A percentile compares a stretch with the other conserved stretches of the same genome.
These are phyloP conservation scores for Centropus unirufus DNA, from an alignment of 2,113 vertebrate species.

Conservation along the genomic window DNA sequence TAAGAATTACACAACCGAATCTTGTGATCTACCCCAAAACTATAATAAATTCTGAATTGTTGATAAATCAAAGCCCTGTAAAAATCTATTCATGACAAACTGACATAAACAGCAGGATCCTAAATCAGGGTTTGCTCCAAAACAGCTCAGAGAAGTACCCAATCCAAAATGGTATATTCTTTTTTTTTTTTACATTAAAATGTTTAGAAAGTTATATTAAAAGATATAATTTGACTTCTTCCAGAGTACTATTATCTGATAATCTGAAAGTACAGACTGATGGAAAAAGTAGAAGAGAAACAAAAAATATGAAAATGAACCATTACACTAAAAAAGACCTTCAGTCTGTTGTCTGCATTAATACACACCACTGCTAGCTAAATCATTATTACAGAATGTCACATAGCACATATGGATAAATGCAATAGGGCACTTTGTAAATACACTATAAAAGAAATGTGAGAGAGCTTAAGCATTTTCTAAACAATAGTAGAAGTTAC, in stretches of 20 bases:
- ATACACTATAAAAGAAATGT: background rate
- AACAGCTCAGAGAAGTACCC: background rate
- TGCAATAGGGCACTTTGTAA: background rate
- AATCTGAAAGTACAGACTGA: background rate
- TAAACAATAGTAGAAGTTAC: background rate
- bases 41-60: too few species aligned
- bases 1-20: too few species aligned
- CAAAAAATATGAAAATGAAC: background rate
- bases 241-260: background rate
- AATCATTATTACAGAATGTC: background rate
- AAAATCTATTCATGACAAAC: too few species aligned
- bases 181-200: background rate
- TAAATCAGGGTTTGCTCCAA: too few species aligned
- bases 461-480: too few species aligned
- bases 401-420: background rate
- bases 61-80: too few species aligned
- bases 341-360: background rate
- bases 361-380: background rate
- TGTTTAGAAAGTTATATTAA: background rate
- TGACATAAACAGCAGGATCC: too few species aligned
- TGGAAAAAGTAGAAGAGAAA: background rate
- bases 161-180: background rate
- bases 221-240: background rate
- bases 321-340: background rate
- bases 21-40: too few species aligned